Conservation (phyloP, 2,888 invertebrate genomes). For the Drosophila niveifrons region DNA sequence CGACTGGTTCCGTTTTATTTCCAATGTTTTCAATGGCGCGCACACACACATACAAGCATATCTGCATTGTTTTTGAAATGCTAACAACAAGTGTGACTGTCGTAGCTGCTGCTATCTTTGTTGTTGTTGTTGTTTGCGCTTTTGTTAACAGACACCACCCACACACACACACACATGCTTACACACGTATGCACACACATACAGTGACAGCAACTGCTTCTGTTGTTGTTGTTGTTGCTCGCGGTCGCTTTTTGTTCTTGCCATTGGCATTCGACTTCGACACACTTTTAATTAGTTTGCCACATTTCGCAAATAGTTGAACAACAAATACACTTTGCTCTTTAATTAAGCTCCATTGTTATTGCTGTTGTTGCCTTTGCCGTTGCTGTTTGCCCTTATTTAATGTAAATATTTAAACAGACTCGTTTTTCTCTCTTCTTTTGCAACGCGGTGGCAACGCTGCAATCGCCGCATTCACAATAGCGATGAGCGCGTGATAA, state of each 20-base stretch:
- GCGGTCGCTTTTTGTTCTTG: constrained; percentile 72
- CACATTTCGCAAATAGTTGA: constrained; percentile 77
- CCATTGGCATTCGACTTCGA: constrained; percentile 77
- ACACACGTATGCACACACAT: constrained; percentile 10
- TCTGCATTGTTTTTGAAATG: constrained; percentile 50
- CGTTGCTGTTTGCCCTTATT: constrained; percentile 42
- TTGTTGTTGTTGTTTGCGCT: constrained; percentile 41
- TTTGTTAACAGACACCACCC: constrained; percentile 51
- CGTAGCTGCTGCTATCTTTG: constrained; percentile 22
- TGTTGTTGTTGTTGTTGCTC: constrained; percentile 22
- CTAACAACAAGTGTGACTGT: constrained; percentile 63
- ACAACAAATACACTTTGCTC: constrained; percentile 69
- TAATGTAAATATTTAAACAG: constrained; percentile 64
- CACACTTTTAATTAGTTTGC: constrained; percentile 78
- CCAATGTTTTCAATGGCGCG: constrained; percentile 19
- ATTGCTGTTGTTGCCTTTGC: constrained; percentile 6
- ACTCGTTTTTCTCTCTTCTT: not conserved
- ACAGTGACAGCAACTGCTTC: constrained; percentile 23
- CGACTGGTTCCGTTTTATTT: constrained; percentile 37
- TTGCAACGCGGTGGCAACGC: constrained; percentile 8
- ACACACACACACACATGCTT: constrained; percentile 7
- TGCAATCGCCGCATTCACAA: not conserved
- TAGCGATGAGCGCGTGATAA: constrained; percentile 3
- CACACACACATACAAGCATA: constrained; percentile 6
- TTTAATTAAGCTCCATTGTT: constrained; percentile 59